Conservation (phyloP, 2,797 vertebrate genomes). For the Huso huso region DNA sequence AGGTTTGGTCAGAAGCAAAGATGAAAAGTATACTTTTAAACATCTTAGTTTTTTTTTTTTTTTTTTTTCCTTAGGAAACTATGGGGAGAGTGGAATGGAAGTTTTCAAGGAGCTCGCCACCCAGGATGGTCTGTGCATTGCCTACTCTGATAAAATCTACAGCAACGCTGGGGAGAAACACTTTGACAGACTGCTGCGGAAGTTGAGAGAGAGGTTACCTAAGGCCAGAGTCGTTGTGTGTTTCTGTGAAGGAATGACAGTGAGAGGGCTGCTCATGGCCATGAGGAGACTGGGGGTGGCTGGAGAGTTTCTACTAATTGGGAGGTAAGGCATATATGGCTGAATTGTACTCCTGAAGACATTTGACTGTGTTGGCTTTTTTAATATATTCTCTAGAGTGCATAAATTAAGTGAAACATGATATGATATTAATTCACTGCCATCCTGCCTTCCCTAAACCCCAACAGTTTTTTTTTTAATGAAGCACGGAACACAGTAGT, state of each 20-base stretch:
- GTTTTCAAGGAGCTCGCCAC: constrained; percentile 94
- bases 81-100: constrained; percentile 97
- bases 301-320: constrained; percentile 86
- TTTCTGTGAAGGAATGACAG: constrained; percentile 98
- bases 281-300: constrained; percentile 84
- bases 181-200: constrained; percentile 86
- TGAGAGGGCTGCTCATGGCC: constrained; percentile 86
- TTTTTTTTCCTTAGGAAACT: constrained; percentile 72
- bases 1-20: no score
- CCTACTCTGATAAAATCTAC: constrained; percentile 98
- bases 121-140: constrained; percentile 90
- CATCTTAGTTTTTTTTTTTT: constrained; percentile 16
- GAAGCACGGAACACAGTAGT: neutral
- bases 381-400: neutral
- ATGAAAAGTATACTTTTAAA: no score
- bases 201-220: constrained; percentile 84
- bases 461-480: neutral
- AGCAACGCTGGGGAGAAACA: constrained; percentile 93
- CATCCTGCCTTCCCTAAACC: neutral
- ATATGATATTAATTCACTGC: neutral
- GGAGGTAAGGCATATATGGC: constrained; percentile 69
- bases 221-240: constrained; percentile 94
- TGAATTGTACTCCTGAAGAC: neutral
- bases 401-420: neutral
- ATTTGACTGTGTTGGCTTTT: neutral